Evolutionary conservation across 2,113 vertebrate species (phyloP).

Genomic region (Ceyx cyanopectus): DNA sequence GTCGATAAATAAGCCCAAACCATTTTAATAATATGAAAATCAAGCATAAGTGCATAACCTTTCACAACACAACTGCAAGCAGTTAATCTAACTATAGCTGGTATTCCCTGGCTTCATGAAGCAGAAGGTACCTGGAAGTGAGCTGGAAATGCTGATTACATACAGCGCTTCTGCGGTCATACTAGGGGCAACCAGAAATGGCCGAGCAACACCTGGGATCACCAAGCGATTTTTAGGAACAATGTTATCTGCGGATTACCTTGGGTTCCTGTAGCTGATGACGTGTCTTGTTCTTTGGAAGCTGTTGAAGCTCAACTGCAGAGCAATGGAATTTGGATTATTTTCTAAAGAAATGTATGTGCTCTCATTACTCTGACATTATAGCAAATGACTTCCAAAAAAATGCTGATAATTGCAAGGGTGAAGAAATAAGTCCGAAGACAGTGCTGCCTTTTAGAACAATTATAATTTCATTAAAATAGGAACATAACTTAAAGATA

Average conservation of each 20-base stretch:
- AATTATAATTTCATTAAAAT: constrained; percentile 76
- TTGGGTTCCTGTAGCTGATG: background rate
- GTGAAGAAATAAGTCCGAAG: constrained; percentile 58
- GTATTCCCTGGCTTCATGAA: background rate
- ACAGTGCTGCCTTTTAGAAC: constrained; percentile 63
- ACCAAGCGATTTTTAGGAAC: background rate
- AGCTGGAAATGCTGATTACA: background rate
- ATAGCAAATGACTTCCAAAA: background rate
- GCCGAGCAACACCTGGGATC: background rate
- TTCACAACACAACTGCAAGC: background rate
- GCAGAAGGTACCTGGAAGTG: background rate
- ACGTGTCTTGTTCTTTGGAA: background rate
- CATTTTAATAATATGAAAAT: background rate
- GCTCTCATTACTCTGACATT: background rate
- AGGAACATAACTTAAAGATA: constrained; percentile 88
- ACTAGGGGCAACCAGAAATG: background rate
- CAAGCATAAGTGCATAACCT: rapidly evolving
- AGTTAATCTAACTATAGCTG: background rate
- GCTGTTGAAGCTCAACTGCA: background rate
- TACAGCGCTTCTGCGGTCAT: rapidly evolving
- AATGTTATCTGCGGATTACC: background rate
- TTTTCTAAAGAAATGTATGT: background rate
- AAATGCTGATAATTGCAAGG: background rate
- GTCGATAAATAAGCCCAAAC: background rate
- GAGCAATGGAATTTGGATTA: background rate